Evolutionary conservation across 1,140 invertebrate genomes (phyloP), one percentile per base, ranked within the genome.

Genomic region (Centruroides vittatus): DNA sequence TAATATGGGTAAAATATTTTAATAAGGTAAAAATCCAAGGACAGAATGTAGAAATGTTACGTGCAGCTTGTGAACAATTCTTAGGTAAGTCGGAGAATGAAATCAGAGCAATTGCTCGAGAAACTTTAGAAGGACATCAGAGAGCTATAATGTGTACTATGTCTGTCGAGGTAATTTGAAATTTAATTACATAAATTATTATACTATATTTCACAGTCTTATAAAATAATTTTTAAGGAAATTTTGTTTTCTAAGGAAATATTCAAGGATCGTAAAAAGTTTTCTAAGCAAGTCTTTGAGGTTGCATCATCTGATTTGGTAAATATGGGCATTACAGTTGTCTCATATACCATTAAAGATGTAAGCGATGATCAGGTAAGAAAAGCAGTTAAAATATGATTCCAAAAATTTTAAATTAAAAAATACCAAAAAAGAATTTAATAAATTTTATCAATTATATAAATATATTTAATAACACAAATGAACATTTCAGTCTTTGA

Each of bases 221-320:
- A 23, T 23, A 23, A 23, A 23, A 23, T 23, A 23, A 23, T 23
- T 23, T 23, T 23, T 1, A 53, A 53, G 8, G 7, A 53, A 5
- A 53, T 8, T 34, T 53, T 51, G 49, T 12, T 53, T 53, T 53
- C 5, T 53, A 53, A 85, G 83, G 94, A 98, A 79, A 98, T 98
- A 72, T 98, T 98, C 75, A 97, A 97, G 75, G 94, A 98, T 73
- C 82, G 95, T 55, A 97, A 98, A 78, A 98, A 98, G 76, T 98
- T 98, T 76, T 95, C 92, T 65, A 95, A 95, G 74, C 89, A 95
- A 78, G 91, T 95, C 3, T 94, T 93, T 69, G 89, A 93, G 78
- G 90, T 93, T 9, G 79, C 79, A 7, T 94, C 91, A 23, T 93
- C 90, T 62, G 93, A 97, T 78, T 78, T 98, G 60, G 89, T 96